Conservation (phyloP, 2,888 invertebrate species). For the Epirrita christyi region DNA sequence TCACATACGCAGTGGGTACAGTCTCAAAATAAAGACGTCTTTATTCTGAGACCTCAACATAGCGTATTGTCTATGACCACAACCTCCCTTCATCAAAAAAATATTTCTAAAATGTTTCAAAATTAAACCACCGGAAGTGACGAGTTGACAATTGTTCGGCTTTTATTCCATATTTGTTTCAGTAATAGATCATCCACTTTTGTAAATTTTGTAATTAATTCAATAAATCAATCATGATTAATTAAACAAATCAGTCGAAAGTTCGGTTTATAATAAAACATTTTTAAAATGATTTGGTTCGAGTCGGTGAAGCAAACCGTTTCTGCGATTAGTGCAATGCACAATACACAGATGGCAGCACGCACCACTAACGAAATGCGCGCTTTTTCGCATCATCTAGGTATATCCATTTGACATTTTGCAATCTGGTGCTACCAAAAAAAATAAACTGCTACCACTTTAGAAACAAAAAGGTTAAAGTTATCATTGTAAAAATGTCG, state of each 20-base stretch:
- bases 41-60: too few relatives aligned
- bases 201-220: not conserved
- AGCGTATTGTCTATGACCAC: too few relatives aligned
- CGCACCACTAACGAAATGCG: slow-evolving; percentile 51
- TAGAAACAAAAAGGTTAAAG: slow-evolving; percentile 18
- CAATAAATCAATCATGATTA: not conserved
- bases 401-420: slow-evolving; percentile 59
- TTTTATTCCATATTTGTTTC: too few relatives aligned
- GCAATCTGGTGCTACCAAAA: slow-evolving; percentile 48
- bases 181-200: not conserved
- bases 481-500: not conserved
- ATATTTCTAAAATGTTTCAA: slow-evolving; percentile 28
- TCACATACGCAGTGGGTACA: slow-evolving; percentile 13
- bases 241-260: not conserved
- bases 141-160: not conserved
- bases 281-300: not conserved
- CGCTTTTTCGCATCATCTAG: slow-evolving; percentile 62
- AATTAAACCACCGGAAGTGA: slow-evolving; percentile 35
- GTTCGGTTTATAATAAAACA: too few relatives aligned
- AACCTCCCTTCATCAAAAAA: too few relatives aligned
- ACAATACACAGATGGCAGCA: slow-evolving; percentile 60
- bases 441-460: slow-evolving; percentile 30
- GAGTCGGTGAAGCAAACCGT: slow-evolving; percentile 47
- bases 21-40: slow-evolving; percentile 10
- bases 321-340: not conserved